Evolutionary conservation across 2,888 invertebrate species (phyloP), one percentile per base, ranked within the genome.

Genomic region (Mongoloraphidia duomilia): DNA sequence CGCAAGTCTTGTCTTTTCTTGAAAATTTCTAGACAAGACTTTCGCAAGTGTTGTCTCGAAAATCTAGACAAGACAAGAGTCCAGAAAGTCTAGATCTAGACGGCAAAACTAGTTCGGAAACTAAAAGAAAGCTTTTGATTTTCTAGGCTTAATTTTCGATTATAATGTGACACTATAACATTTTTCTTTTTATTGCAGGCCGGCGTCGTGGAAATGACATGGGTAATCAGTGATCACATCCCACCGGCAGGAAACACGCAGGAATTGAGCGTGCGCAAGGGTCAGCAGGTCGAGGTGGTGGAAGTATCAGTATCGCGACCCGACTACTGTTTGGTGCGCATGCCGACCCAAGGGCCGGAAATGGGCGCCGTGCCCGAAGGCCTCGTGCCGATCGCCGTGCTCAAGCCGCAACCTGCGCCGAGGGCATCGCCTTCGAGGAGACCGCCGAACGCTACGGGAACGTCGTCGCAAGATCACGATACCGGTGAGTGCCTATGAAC

Each of bases 221-320:
- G 90, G 90, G 89, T 92, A 59, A 80, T 91, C 49, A 84, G 85
- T 55, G 93, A 94, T 65, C 88, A 86, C 66, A 72, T 73, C 33
- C 82, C 86, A n/a, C 74, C 83, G 14, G 74, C 83, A 13, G 72
- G 79, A 10, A 81, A 82, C 56, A 73, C 82, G 43, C 82, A 83
- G 49, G 93, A 94, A 68, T 68, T 94, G 59, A 81, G 81, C 47
- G 91, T 95, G 41, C 75, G 75, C 54, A 90, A 91, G 66, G 94
- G 94, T 26, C 93, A 93, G 70, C 93, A 93, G 69, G 93, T 94
- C 54, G 94, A 94, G 65, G 83, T 94, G 55, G 72, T 94, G 56
- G 93, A 94, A 65, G 74, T 80, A 54, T 80, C 82, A 61, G 70
- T 77, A 52, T 71, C 77, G 58, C 70, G 82, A 60, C 71, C 78